Base-by-base conservation (phyloP, 2,113 vertebrate species). In the Cisticola juncidis region DNA sequence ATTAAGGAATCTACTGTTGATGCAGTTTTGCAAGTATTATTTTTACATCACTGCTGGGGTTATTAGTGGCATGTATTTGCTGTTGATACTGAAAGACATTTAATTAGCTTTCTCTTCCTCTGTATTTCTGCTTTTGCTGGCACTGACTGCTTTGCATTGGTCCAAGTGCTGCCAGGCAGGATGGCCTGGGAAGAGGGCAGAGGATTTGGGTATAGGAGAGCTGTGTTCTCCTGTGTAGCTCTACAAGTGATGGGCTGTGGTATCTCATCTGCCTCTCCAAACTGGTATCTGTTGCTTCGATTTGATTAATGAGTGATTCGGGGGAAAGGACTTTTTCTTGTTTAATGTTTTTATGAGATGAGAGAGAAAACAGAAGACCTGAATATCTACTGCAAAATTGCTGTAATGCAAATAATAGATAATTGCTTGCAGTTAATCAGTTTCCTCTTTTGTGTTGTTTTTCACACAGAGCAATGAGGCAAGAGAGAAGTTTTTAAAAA, bases 401-500 rank as follows among this genome's bases (percentile, higher is more conserved):
- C 57, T 91, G 20, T 84, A 91, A 94, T 47, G 26, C 71, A 94
- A 90, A 60, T 83, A 90, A 31, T 35, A 58, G 42, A 35, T 88
- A 82, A 73, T 70, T 54, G 35, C n/a, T 3, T 92, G 20, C 28
- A 78, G 82, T 70, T 95, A 88, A 95, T 94, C 21, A 31, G 0
- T 93, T 93, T 93, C 93, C 60, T 88, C 31, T 92, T 90, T 92
- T 93, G 50, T 95, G 54, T 89, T 93, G 33, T 90, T 93, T 93
- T 95, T 93, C 36, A 94, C 50, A 50, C 88, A 96, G 93, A 86
- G 92, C 60, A 3, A 96, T 94, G 94, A 95, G 64, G 90, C 87
- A 86, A 94, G 92, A 96, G 60, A 86, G 88, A 88, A 92, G 71
- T 86, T 97, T 93, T 94, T 94, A 92, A 83, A 80, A 93, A 68